Evolutionary conservation across 2,888 invertebrate species (phyloP), one percentile per base, ranked within the genome.

Genomic region (Xanthostigma xanthostigma): DNA sequence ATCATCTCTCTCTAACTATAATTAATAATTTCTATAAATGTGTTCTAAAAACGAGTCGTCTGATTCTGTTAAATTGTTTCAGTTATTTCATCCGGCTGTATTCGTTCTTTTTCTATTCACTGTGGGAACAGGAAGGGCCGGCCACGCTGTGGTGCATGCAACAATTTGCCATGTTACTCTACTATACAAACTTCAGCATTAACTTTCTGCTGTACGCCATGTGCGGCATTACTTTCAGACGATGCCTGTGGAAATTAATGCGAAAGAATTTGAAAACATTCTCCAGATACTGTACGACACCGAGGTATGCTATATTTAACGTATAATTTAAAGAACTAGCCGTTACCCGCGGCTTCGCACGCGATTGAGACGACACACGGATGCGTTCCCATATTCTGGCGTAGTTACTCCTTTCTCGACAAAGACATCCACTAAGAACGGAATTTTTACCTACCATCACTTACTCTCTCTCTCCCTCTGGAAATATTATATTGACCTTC

Each of bases 131-230:
- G 55, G 56, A 64, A 27, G 61, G 66, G 2, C 69, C 72, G 0
- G 60, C 63, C 11, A 58, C 64, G 12, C 59, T 75, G 3, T 73
- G 71, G 68, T 74, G 74, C 53, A 56, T 72, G 33, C 76, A 77
- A 53, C 74, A 77, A 55, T 69, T 78, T 51, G 73, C 75, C 53
- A 76, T 78, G 72, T 62, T 77, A 2, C 64, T 80, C 2, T 79
- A 77, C 60, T 79, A 79, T 62, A 75, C 77, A 8, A 78, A 80
- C 60, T 79, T 79, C 63, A 75, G 76, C 59, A 72, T 79, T 50
- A 78, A 78, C 59, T 78, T 78, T 58, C 61, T 78, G 9, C 65
- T 80, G 13, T 80, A 81, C 62, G 74, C 77, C 9, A 74, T 75
- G 68, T 77, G 74, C 55, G 77, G 77, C 1, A 69, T 72, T 45